Conservation (phyloP, 2,113 vertebrate species). For the Pandion haliaetus region DNA sequence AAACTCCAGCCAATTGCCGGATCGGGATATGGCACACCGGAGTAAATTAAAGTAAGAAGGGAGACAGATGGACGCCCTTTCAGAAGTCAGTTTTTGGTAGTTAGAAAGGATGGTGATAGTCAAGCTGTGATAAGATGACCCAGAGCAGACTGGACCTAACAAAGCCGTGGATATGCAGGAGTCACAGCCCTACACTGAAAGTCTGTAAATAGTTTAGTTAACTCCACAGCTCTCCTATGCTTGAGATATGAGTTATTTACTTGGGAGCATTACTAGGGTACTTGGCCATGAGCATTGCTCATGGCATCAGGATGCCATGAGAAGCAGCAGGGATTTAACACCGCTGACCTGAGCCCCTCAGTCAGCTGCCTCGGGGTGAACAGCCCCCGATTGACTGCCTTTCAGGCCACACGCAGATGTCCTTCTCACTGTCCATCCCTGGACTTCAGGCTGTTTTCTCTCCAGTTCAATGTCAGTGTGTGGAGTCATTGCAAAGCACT, state of each 20-base stretch:
- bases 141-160: neutral
- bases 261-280: neutral
- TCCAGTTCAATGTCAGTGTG: neutral
- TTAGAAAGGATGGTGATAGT: neutral
- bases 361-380: neutral
- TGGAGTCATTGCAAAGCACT: neutral
- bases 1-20: conserved; percentile 6
- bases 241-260: neutral
- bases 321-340: neutral
- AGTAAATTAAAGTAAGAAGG: neutral
- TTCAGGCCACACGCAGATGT: neutral
- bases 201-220: neutral
- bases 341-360: neutral
- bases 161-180: neutral
- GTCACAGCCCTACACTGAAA: neutral
- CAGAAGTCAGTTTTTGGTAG: neutral
- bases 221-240: neutral
- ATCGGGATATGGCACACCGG: neutral
- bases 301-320: accelerated
- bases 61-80: neutral
- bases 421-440: neutral
- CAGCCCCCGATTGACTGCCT: neutral
- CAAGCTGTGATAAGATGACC: neutral
- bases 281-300: neutral
- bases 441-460: neutral